Conservation (phyloP, 2,113 vertebrate genomes). For the Coturnix japonica region DNA sequence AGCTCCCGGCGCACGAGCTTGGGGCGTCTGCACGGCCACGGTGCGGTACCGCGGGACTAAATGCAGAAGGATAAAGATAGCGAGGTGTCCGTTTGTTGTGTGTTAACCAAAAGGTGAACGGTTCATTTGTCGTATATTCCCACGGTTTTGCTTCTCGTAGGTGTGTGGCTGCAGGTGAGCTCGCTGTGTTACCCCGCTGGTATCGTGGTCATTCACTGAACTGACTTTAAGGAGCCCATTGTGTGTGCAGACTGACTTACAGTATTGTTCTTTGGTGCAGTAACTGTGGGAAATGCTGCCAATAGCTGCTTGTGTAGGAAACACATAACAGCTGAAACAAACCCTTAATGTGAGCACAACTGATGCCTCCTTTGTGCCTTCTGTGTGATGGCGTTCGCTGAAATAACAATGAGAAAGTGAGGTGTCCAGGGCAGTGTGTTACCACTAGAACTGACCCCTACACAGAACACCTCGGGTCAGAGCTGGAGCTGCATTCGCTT, state of each 20-base stretch:
- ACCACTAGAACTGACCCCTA: neutral
- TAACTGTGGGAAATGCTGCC: neutral
- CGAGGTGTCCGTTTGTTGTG: rapidly evolving
- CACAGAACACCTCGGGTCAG: neutral
- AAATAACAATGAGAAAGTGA: neutral
- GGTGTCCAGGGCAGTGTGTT: neutral
- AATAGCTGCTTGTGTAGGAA: neutral
- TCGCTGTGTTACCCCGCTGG: neutral
- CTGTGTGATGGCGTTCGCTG: neutral
- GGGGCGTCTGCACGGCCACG: too few relatives aligned
- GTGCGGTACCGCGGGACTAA: too few relatives aligned
- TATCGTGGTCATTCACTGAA: rapidly evolving
- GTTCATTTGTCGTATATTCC: neutral
- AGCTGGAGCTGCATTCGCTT: rapidly evolving
- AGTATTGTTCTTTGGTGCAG: neutral
- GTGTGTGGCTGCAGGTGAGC: rapidly evolving
- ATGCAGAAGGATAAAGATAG: too few relatives aligned
- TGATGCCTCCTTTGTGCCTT: neutral
- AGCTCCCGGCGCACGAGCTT: too few relatives aligned
- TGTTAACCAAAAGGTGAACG: neutral
- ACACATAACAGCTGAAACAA: rapidly evolving
- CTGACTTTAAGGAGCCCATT: neutral
- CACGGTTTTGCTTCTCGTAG: neutral
- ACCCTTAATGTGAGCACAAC: rapidly evolving
- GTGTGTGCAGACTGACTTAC: rapidly evolving